A percentile compares a stretch with the other conserved stretches of the same genome.
phyloP scores from a whole-genome alignment of 2,888 invertebrate species.

The Chaetoderma sp. region DNA sequence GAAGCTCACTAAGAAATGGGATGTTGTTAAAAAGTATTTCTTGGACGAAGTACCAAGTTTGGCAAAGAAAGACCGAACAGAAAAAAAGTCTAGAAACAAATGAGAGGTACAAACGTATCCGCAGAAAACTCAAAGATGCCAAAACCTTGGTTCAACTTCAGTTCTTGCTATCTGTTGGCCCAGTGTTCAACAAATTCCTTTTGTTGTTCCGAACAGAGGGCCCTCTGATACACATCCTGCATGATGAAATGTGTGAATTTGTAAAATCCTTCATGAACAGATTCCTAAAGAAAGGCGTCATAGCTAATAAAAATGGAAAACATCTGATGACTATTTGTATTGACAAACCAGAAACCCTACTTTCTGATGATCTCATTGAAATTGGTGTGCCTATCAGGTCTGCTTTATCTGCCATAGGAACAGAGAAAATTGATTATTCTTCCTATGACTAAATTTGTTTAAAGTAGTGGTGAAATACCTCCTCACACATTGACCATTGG shows the following conservation, averaged over 20 bases:
- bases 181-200: neutral
- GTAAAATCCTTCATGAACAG: neutral
- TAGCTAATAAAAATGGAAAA: neutral
- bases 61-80: too few species aligned
- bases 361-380: neutral
- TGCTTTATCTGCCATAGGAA: neutral
- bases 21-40: too few species aligned
- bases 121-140: too few species aligned
- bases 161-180: neutral
- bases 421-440: neutral
- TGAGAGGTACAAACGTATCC: too few species aligned
- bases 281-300: neutral
- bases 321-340: neutral
- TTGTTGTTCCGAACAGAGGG: neutral
- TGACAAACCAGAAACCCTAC: neutral
- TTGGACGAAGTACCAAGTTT: too few species aligned
- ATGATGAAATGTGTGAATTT: neutral
- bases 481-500: neutral
- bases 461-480: neutral
- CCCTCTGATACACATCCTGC: neutral
- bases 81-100: too few species aligned
- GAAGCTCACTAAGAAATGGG: too few species aligned
- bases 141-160: too few species aligned
- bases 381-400: neutral
- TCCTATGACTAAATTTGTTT: neutral